Evolutionary conservation across 2,113 vertebrate genomes (phyloP).

Genomic region (Monopterus albus): DNA sequence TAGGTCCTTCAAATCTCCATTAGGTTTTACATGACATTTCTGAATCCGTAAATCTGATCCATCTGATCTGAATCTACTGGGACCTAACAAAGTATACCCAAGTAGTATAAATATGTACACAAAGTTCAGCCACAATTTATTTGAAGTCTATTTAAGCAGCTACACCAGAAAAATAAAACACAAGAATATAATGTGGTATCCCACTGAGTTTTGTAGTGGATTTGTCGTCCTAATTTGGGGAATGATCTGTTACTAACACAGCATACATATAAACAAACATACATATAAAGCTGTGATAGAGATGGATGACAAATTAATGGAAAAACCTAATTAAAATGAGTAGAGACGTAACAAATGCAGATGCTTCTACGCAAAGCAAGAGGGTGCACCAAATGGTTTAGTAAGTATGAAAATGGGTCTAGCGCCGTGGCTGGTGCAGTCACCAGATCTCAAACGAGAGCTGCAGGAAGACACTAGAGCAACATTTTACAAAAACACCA

Average conservation of each 20-base stretch:
- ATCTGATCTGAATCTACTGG: no score
- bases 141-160: not conserved
- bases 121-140: not conserved
- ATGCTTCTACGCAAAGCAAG: not conserved
- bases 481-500: not conserved
- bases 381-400: not conserved
- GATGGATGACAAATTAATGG: constrained; percentile 32
- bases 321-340: not conserved
- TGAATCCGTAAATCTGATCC: no score
- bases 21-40: no score
- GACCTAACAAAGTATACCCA: no score
- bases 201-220: no score
- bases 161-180: not conserved
- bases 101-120: no score
- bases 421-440: not conserved
- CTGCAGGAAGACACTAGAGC: no score
- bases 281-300: constrained; percentile 6
- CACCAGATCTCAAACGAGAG: not conserved
- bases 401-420: not conserved
- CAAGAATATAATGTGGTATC: not conserved
- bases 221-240: no score
- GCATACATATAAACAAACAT: no score
- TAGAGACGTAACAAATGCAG: not conserved
- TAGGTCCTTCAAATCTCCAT: not conserved
- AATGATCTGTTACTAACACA: no score